These are phyloP conservation scores for Siniperca undulata DNA, from an alignment of 2,797 vertebrate genomes.

Conservation along the genomic window DNA sequence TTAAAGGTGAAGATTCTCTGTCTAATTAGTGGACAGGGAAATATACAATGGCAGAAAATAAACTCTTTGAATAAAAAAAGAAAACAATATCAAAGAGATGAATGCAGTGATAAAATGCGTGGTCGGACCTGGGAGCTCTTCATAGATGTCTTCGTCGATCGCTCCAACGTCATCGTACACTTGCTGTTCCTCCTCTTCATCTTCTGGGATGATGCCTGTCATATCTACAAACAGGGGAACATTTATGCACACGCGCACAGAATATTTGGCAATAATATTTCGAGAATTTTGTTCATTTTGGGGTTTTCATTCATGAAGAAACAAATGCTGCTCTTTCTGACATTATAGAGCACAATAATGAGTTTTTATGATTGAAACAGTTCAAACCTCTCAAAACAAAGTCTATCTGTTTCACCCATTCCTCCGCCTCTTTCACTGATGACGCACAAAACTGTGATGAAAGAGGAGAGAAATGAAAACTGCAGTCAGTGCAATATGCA, in stretches of 20 bases:
- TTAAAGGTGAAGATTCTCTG: neutral
- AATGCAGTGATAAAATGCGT: neutral
- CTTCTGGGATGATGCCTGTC: constrained; percentile 90
- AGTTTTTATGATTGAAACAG: constrained; percentile 15
- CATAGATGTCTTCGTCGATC: constrained; percentile 93
- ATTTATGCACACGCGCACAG: neutral
- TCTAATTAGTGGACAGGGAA: neutral
- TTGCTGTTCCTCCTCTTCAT: constrained; percentile 86
- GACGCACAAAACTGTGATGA: constrained; percentile 93
- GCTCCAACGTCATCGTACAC: constrained; percentile 91
- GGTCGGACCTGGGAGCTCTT: constrained; percentile 92
- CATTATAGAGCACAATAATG: neutral
- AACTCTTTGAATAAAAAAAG: neutral
- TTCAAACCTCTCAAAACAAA: constrained; percentile 92
- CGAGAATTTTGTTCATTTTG: neutral
- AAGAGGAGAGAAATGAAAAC: constrained; percentile 69
- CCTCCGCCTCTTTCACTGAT: constrained; percentile 92
- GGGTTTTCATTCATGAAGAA: neutral
- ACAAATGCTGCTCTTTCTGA: constrained; percentile 6
- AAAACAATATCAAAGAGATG: neutral
- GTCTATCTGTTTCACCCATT: constrained; percentile 95
- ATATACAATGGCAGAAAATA: neutral
- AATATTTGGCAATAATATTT: neutral
- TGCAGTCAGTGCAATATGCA: constrained; percentile 63
- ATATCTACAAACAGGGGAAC: constrained; percentile 81